Conservation (phyloP, 2,888 invertebrate genomes). For the Gymnoscelis rufifasciata region DNA sequence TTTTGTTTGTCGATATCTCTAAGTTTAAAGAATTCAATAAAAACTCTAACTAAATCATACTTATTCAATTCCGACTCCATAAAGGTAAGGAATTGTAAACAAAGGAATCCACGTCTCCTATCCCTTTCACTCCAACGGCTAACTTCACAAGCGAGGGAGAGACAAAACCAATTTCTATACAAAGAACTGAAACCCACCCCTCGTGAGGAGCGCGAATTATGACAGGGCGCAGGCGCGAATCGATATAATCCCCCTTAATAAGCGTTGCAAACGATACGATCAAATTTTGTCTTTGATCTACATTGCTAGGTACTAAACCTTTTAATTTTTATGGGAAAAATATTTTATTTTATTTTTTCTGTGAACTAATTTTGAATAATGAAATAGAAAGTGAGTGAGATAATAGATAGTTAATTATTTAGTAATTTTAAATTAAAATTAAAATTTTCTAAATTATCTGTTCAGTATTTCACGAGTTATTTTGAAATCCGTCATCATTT, state of each 20-base stretch:
- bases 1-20: too few relatives aligned
- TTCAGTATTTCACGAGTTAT: too few relatives aligned
- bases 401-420: too few relatives aligned
- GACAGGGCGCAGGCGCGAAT: conserved; percentile 69
- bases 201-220: conserved; percentile 47
- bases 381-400: too few relatives aligned
- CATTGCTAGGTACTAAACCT: conserved; percentile 36
- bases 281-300: conserved; percentile 11
- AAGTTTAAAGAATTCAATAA: background rate
- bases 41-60: background rate
- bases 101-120: conserved; percentile 10
- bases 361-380: too few relatives aligned
- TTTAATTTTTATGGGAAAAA: too few relatives aligned
- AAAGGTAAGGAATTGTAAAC: conserved; percentile 15
- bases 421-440: too few relatives aligned
- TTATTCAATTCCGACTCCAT: background rate
- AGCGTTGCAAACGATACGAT: conserved; percentile 17
- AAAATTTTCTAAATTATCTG: too few relatives aligned
- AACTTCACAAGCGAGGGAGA: conserved; percentile 33
- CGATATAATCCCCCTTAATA: conserved; percentile 52
- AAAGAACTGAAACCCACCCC: conserved; percentile 36
- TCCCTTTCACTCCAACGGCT: conserved; percentile 17
- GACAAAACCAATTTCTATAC: conserved; percentile 23
- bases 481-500: too few relatives aligned
- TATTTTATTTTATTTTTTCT: too few relatives aligned